phyloP scores from a whole-genome alignment of 2,113 vertebrate species.

The Eira barbara region DNA sequence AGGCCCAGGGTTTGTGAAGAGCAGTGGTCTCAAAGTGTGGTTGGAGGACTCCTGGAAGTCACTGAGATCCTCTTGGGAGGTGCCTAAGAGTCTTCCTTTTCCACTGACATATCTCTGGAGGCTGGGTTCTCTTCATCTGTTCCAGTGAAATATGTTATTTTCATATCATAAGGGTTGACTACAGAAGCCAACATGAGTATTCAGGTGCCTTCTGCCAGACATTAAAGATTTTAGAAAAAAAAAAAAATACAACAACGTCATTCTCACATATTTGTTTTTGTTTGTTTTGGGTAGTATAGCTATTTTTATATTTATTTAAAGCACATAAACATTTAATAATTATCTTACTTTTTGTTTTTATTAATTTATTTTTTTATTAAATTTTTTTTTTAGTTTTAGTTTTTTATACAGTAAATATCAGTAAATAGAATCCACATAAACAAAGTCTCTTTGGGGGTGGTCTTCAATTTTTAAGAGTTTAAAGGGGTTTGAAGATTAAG shows the following conservation, averaged over 20 bases:
- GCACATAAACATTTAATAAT: background rate
- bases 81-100: background rate
- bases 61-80: background rate
- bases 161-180: background rate
- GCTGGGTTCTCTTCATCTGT: background rate
- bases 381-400: background rate
- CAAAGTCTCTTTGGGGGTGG: background rate
- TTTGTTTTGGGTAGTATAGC: background rate
- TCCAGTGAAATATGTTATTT: background rate
- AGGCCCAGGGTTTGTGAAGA: background rate
- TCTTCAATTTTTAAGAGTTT: conserved; percentile 20
- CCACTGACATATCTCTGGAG: background rate
- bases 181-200: background rate
- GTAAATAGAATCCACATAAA: background rate
- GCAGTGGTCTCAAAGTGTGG: background rate
- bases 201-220: background rate
- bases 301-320: background rate
- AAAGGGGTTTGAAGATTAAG: background rate
- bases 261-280: background rate
- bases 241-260: background rate
- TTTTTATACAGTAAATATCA: background rate
- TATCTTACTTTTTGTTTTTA: background rate
- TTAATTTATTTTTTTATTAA: background rate
- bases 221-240: background rate
- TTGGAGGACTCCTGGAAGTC: background rate